phyloP scores from a whole-genome alignment of 2,113 vertebrate species.

The Nannospalax galili region DNA sequence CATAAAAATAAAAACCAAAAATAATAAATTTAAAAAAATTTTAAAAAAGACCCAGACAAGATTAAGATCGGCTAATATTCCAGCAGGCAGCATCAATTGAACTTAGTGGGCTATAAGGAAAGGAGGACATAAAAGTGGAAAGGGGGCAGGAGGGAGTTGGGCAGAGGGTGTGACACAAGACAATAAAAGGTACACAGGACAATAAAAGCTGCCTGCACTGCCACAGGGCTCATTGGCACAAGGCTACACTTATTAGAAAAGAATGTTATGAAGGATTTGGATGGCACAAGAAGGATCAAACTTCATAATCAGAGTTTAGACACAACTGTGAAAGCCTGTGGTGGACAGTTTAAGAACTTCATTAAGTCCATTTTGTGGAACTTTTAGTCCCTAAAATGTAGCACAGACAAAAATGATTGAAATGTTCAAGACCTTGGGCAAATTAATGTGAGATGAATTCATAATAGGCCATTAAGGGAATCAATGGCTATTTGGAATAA shows the following conservation, averaged over 20 bases:
- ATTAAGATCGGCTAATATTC: too few species aligned
- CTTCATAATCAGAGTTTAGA: neutral
- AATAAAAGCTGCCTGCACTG: neutral
- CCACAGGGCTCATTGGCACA: neutral
- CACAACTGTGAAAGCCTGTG: neutral
- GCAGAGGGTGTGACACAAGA: neutral
- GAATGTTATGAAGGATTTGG: neutral
- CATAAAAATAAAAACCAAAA: too few species aligned
- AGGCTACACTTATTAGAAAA: neutral
- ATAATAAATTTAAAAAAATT: too few species aligned
- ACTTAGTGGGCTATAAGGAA: too few species aligned
- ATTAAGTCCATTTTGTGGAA: neutral
- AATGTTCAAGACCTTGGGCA: neutral
- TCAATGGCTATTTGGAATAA: constrained; percentile 7
- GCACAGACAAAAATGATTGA: neutral
- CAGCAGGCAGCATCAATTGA: too few species aligned
- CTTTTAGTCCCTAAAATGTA: neutral
- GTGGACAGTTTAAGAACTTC: neutral
- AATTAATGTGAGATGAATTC: neutral
- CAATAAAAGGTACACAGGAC: too few species aligned
- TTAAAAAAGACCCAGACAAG: neutral
- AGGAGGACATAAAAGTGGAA: too few species aligned
- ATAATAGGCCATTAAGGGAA: neutral
- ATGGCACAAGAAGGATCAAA: neutral
- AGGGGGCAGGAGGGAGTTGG: too few species aligned